phyloP scores from a whole-genome alignment of 2,113 vertebrate genomes.

The Trogon melanurus region DNA sequence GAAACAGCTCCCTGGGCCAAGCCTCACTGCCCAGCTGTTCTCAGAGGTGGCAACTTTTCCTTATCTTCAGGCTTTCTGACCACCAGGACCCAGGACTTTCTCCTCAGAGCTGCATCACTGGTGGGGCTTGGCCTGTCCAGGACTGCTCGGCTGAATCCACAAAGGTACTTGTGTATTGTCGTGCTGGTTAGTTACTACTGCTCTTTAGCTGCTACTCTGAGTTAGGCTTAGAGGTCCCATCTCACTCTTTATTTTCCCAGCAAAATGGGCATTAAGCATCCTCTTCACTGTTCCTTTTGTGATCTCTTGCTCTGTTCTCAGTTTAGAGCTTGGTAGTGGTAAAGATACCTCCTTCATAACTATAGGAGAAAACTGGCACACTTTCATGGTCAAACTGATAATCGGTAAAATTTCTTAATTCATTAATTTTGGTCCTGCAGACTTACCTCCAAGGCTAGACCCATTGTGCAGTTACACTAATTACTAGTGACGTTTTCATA shows the following conservation, averaged over 20 bases:
- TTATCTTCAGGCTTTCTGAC: neutral
- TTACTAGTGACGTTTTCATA: neutral
- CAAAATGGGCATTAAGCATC: neutral
- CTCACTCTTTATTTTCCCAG: neutral
- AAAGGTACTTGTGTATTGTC: neutral
- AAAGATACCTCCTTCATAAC: neutral
- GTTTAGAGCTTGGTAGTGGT: neutral
- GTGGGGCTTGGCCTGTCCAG: neutral
- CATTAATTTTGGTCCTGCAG: neutral
- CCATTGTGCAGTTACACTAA: neutral
- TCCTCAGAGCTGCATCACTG: neutral
- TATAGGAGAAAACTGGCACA: neutral
- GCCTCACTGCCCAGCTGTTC: no score
- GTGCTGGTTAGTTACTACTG: neutral
- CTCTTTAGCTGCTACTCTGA: neutral
- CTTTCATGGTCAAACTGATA: neutral
- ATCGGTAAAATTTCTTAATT: neutral
- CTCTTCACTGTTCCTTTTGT: neutral
- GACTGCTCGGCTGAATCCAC: no score
- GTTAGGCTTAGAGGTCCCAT: neutral
- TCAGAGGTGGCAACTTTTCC: rapidly evolving
- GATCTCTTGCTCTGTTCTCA: neutral
- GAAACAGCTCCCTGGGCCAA: no score
- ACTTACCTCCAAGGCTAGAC: neutral
- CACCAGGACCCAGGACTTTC: neutral